A percentile compares a stretch with the other conserved stretches of the same genome.
Evolutionary conservation across 2,888 invertebrate species (phyloP).

Genomic region (Pteria penguin): DNA sequence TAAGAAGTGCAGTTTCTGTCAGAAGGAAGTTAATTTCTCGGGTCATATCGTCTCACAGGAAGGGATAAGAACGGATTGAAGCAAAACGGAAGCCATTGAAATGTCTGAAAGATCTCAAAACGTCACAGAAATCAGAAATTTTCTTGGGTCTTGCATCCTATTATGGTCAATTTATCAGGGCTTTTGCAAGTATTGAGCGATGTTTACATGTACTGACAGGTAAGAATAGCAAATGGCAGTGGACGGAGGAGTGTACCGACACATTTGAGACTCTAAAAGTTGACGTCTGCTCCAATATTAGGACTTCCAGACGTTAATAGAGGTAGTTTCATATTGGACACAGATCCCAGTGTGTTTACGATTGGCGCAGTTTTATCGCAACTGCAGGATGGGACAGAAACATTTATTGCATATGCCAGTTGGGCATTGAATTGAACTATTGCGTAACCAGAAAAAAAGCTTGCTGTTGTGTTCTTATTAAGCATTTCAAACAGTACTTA

Average conservation of each 20-base stretch:
- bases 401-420: too few species aligned
- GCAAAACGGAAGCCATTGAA: slow-evolving; percentile 41
- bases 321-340: too few species aligned
- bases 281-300: too few species aligned
- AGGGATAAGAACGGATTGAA: slow-evolving; percentile 28
- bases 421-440: not conserved
- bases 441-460: slow-evolving; percentile 25
- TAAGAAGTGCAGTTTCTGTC: slow-evolving; percentile 38
- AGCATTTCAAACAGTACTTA: too few species aligned
- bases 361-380: slow-evolving; percentile 44
- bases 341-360: slow-evolving; percentile 39
- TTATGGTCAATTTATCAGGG: slow-evolving; percentile 32
- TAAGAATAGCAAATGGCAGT: slow-evolving; percentile 30
- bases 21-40: slow-evolving; percentile 21
- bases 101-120: slow-evolving; percentile 23
- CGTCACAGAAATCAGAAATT: slow-evolving; percentile 26
- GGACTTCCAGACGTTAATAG: too few species aligned
- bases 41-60: too few species aligned
- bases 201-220: slow-evolving; percentile 37
- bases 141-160: slow-evolving; percentile 42
- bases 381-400: slow-evolving; percentile 43
- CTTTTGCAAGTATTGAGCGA: slow-evolving; percentile 38
- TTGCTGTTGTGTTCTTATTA: slow-evolving; percentile 33
- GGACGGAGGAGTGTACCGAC: slow-evolving; percentile 36
- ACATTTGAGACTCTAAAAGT: slow-evolving; percentile 32